These are phyloP conservation scores for Microchirus variegatus DNA, from an alignment of 2,797 vertebrate genomes.

Conservation along the genomic window DNA sequence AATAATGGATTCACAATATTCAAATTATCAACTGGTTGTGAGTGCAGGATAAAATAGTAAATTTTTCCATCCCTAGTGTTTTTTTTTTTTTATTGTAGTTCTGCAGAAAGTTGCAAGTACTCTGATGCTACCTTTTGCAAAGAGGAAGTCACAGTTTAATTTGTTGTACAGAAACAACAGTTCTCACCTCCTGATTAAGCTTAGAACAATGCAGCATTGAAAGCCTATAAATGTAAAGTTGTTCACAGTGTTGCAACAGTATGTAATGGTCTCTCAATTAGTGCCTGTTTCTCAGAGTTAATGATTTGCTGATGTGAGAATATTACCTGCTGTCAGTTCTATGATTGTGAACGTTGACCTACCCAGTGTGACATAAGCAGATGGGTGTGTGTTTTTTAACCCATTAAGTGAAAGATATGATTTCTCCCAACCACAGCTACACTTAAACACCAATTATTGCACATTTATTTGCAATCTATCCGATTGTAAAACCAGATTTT, in stretches of 20 bases:
- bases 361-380: slow-evolving; percentile 10
- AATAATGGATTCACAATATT: neutral
- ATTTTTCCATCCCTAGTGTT: no score
- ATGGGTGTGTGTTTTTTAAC: slow-evolving; percentile 6
- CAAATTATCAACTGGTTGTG: no score
- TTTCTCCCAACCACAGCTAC: neutral
- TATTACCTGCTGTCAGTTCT: slow-evolving; percentile 16
- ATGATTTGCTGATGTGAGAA: slow-evolving; percentile 5
- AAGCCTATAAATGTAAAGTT: neutral
- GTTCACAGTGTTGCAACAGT: neutral
- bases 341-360: slow-evolving; percentile 36
- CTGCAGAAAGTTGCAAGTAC: neutral
- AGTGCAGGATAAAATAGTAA: no score
- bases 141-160: slow-evolving; percentile 8
- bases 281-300: neutral
- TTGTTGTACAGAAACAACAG: slow-evolving; percentile 13
- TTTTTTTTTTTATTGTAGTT: neutral
- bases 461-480: neutral
- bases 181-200: neutral
- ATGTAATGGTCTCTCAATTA: neutral
- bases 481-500: no score
- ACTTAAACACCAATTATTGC: neutral
- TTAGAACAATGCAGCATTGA: slow-evolving; percentile 2
- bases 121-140: slow-evolving; percentile 12
- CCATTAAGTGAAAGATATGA: neutral